These are phyloP conservation scores for Lasioglossum morio DNA, from an alignment of 2,888 invertebrate species.

Conservation along the genomic window DNA sequence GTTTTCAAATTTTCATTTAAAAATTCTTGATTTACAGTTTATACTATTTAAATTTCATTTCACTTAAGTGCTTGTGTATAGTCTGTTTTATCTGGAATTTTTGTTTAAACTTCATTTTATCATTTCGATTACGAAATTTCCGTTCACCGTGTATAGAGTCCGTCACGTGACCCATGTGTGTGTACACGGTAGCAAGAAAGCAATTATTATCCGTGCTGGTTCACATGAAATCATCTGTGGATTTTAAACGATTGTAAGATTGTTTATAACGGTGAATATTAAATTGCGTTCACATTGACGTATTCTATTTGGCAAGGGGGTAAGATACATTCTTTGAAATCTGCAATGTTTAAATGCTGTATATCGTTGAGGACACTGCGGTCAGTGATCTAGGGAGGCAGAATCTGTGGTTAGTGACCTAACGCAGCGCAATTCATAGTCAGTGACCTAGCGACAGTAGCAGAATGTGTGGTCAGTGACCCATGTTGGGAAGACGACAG, in stretches of 20 bases:
- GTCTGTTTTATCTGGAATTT: background rate
- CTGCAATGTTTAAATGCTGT: background rate
- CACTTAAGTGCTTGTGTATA: background rate
- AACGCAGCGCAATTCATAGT: background rate
- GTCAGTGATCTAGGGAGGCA: background rate
- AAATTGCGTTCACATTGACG: background rate
- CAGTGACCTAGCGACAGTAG: background rate
- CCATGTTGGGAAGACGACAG: too few relatives aligned
- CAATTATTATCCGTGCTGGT: background rate
- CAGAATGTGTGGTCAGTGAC: background rate
- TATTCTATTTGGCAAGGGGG: background rate
- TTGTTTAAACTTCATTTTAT: background rate
- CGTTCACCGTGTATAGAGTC: constrained; percentile 46
- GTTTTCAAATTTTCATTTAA: background rate
- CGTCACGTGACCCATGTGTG: constrained; percentile 57
- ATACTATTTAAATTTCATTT: background rate
- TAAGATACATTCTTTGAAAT: background rate
- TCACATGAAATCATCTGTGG: background rate
- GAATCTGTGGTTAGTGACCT: background rate
- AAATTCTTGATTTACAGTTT: background rate
- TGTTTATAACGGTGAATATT: background rate
- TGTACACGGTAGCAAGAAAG: constrained; percentile 17
- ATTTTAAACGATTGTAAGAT: background rate
- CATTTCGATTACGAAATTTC: constrained; percentile 28
- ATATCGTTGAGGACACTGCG: background rate